A percentile compares a stretch with the other conserved stretches of the same genome.
These are phyloP conservation scores for Drosophila prosaltans DNA, from an alignment of 1,140 invertebrate species.

Conservation along the genomic window DNA sequence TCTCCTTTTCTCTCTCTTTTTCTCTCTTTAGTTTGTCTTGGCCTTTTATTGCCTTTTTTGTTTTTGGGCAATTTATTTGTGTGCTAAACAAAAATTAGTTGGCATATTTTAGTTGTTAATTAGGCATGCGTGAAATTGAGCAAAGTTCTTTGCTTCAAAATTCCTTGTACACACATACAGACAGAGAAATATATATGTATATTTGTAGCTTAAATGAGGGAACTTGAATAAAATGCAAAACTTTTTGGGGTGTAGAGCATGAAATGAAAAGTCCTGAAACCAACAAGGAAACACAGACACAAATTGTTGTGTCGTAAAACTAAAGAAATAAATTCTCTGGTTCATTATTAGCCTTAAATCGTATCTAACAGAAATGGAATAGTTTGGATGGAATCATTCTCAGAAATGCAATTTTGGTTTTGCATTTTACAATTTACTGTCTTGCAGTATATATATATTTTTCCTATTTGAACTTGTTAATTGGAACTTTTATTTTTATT, in stretches of 20 bases:
- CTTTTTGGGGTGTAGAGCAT: background rate
- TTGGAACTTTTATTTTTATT: no score
- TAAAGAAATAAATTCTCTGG: background rate
- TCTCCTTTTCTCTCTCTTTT: background rate
- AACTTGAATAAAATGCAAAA: background rate
- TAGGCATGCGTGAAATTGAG: slow-evolving; percentile 76
- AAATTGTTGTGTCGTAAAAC: background rate
- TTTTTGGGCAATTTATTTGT: slow-evolving; percentile 66
- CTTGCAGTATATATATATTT: no score
- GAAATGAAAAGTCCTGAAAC: background rate
- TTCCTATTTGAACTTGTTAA: no score
- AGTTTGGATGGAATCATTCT: no score
- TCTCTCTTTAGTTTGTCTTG: slow-evolving; percentile 6
- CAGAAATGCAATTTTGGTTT: no score
- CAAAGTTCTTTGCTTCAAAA: slow-evolving; percentile 34
- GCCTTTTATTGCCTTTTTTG: slow-evolving; percentile 49
- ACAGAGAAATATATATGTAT: background rate
- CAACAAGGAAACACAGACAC: background rate
- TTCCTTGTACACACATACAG: background rate
- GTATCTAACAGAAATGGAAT: background rate
- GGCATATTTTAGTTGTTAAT: slow-evolving; percentile 76
- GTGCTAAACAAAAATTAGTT: slow-evolving; percentile 70
- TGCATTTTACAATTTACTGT: no score
- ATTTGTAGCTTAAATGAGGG: background rate
- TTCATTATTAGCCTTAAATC: background rate